Evolutionary conservation across 2,113 vertebrate species (phyloP).

Genomic region (Phalacrocorax aristotelis): DNA sequence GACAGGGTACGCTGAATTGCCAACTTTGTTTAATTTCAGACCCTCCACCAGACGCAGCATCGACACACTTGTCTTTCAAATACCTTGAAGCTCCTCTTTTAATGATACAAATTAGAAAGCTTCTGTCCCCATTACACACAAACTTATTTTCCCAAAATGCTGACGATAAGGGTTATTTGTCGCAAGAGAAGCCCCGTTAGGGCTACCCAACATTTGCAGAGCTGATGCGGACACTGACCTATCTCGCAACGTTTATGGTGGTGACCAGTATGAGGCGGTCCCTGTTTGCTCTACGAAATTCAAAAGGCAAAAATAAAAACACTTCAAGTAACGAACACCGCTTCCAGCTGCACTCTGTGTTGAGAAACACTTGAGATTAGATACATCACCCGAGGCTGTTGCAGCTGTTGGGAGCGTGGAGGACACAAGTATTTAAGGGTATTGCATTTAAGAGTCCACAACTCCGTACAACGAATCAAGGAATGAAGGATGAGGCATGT

Average conservation of each 20-base stretch:
- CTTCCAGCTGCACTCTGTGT: background rate
- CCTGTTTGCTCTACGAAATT: background rate
- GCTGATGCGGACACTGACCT: background rate
- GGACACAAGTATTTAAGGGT: background rate
- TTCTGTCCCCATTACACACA: background rate
- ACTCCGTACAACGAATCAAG: too few species aligned
- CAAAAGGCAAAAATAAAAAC: background rate
- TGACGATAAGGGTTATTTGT: background rate
- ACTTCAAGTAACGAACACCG: accelerated
- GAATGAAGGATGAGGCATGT: background rate
- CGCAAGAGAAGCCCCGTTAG: accelerated
- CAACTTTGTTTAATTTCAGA: accelerated
- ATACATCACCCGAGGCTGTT: background rate
- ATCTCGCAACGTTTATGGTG: accelerated
- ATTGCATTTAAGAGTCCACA: background rate
- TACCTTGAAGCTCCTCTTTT: background rate
- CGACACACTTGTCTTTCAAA: background rate
- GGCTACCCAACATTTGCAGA: background rate
- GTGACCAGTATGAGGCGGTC: background rate
- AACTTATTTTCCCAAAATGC: background rate
- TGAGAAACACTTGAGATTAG: background rate
- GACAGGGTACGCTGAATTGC: accelerated
- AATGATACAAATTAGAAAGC: background rate
- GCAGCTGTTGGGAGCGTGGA: background rate
- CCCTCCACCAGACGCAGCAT: background rate